These are phyloP conservation scores for Gryllus bimaculatus DNA, from an alignment of 1,140 invertebrate species.

Conservation along the genomic window DNA sequence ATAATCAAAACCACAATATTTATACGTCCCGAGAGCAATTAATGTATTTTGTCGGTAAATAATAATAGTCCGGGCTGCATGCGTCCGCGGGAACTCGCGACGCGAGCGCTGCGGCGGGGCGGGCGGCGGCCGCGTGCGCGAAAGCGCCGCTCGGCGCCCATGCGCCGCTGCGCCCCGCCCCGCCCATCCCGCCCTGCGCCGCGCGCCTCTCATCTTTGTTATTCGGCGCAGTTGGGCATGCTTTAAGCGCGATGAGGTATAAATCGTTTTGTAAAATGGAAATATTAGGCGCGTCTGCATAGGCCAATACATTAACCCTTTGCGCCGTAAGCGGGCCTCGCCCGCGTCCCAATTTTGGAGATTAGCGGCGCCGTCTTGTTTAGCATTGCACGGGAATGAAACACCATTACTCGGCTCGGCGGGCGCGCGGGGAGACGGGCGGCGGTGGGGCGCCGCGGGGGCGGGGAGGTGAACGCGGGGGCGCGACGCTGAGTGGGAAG, in stretches of 20 bases:
- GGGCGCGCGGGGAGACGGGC: background rate
- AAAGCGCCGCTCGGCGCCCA: background rate
- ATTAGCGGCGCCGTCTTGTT: background rate
- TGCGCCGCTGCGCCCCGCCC: too few relatives aligned
- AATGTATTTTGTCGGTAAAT: slow-evolving; percentile 5
- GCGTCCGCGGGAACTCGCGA: background rate
- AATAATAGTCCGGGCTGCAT: background rate
- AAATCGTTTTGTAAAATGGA: slow-evolving; percentile 5
- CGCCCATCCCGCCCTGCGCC: too few relatives aligned
- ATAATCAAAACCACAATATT: slow-evolving; percentile 6
- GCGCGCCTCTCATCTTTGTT: background rate
- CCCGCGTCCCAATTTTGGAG: background rate
- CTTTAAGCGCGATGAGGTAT: slow-evolving; percentile 3
- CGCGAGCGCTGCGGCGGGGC: background rate
- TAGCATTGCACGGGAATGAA: slow-evolving; percentile 3
- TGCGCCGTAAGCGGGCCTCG: background rate
- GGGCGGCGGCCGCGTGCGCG: too few relatives aligned
- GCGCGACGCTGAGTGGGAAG: background rate
- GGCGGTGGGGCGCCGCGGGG: too few relatives aligned
- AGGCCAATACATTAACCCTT: background rate
- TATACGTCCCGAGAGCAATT: slow-evolving; percentile 3
- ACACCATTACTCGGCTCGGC: background rate
- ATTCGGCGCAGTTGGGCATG: background rate
- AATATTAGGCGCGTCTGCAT: background rate
- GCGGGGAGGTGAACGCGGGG: too few relatives aligned